A percentile compares a stretch with the other conserved stretches of the same genome.
These are phyloP conservation scores for Epinephelus lanceolatus DNA, from an alignment of 2,113 vertebrate genomes.

Conservation along the genomic window DNA sequence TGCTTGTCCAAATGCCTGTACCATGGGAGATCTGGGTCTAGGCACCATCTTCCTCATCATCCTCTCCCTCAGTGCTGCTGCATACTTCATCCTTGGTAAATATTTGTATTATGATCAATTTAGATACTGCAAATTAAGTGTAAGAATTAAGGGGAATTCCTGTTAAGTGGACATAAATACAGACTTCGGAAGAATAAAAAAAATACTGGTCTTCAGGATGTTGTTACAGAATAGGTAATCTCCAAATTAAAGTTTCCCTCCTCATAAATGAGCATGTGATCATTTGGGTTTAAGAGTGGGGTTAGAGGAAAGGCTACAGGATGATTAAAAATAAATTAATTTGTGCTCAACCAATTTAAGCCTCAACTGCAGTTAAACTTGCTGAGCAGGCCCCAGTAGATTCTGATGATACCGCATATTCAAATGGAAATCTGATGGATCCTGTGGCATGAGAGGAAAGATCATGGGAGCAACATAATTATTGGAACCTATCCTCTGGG, in stretches of 20 bases:
- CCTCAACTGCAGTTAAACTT: background rate
- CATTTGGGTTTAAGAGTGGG: background rate
- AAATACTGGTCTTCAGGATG: background rate
- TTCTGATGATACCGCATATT: background rate
- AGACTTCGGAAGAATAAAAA: background rate
- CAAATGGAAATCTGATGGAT: no score
- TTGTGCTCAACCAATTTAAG: background rate
- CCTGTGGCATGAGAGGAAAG: no score
- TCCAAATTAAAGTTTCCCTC: background rate
- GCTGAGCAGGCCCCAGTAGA: background rate
- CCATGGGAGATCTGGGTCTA: slow-evolving; percentile 76
- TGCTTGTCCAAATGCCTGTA: slow-evolving; percentile 81
- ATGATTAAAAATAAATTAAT: background rate
- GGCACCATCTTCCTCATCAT: slow-evolving; percentile 84
- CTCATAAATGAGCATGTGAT: background rate
- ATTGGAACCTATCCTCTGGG: no score
- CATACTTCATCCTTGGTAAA: slow-evolving; percentile 83
- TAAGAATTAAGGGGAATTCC: background rate
- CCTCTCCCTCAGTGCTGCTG: slow-evolving; percentile 75
- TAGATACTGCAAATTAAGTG: background rate
- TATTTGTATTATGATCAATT: no score
- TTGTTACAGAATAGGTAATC: background rate
- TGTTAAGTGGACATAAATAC: background rate
- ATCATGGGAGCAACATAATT: no score
- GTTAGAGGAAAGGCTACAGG: background rate